These are phyloP conservation scores for Knipowitschia caucasica DNA, from an alignment of 2,797 vertebrate genomes.

Conservation along the genomic window DNA sequence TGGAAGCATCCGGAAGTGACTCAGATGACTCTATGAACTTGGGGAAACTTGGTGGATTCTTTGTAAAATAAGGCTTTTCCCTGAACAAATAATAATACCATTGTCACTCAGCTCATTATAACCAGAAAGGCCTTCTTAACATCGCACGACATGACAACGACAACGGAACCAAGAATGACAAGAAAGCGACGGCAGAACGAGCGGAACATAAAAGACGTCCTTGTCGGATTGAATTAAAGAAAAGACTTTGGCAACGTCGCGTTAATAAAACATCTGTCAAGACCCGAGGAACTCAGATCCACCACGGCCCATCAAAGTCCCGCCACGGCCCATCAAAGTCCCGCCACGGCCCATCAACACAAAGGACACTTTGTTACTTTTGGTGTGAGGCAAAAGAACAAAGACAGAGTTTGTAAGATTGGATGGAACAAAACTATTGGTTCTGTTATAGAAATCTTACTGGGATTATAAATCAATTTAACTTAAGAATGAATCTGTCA, in stretches of 20 bases:
- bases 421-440: too few species aligned
- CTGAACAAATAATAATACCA: too few species aligned
- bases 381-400: not conserved
- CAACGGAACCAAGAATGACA: conserved; percentile 14
- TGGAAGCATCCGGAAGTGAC: too few species aligned
- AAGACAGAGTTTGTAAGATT: too few species aligned
- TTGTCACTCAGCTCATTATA: conserved; percentile 46
- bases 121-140: conserved; percentile 37
- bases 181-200: conserved; percentile 34
- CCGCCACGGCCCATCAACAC: conserved; percentile 10
- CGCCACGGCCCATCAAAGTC: too few species aligned
- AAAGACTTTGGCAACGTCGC: conserved; percentile 34
- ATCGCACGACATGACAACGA: conserved; percentile 39
- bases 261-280: conserved; percentile 43
- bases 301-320: conserved; percentile 15
- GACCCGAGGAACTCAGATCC: conserved; percentile 20
- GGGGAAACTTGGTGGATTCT: too few species aligned
- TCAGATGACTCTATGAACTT: too few species aligned
- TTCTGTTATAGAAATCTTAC: too few species aligned
- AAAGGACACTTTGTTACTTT: conserved; percentile 19
- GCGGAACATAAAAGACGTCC: conserved; percentile 22
- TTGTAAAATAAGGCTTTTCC: too few species aligned
- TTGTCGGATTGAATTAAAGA: conserved; percentile 31
- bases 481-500: too few species aligned
- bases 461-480: too few species aligned